phyloP scores from a whole-genome alignment of 2,797 vertebrate genomes.

The Pteronotus mesoamericanus region DNA sequence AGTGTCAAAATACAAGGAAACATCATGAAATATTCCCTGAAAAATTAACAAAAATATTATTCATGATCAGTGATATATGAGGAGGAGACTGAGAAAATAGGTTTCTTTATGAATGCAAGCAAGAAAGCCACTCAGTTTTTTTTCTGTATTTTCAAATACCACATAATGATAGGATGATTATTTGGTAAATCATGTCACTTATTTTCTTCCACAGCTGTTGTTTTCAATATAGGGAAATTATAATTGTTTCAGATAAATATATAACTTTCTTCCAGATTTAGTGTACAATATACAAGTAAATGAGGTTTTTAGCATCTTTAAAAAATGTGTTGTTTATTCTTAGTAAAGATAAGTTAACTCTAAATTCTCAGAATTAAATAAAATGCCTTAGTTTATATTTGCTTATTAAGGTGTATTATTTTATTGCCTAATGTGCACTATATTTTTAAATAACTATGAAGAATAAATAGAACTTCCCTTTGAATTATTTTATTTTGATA shows the following conservation, averaged over 20 bases:
- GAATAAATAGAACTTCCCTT: not conserved
- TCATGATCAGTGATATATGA: not conserved
- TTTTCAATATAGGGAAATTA: slow-evolving; percentile 66
- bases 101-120: slow-evolving; percentile 15
- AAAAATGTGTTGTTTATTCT: slow-evolving; percentile 40
- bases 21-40: slow-evolving; percentile 17
- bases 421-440: not conserved
- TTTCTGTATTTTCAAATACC: slow-evolving; percentile 61
- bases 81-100: slow-evolving; percentile 24
- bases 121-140: slow-evolving; percentile 37
- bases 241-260: slow-evolving; percentile 69
- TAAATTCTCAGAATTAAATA: slow-evolving; percentile 57
- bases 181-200: slow-evolving; percentile 69
- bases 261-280: slow-evolving; percentile 49
- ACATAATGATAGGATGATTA: slow-evolving; percentile 66
- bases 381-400: slow-evolving; percentile 6
- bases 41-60: slow-evolving; percentile 28
- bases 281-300: slow-evolving; percentile 58
- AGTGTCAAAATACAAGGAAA: not conserved
- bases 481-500: not conserved
- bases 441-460: not conserved
- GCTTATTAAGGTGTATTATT: not conserved
- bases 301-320: slow-evolving; percentile 11
- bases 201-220: slow-evolving; percentile 65
- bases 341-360: slow-evolving; percentile 27